These are phyloP conservation scores for Cebidichthys violaceus DNA, from an alignment of 2,113 vertebrate species.

Conservation along the genomic window DNA sequence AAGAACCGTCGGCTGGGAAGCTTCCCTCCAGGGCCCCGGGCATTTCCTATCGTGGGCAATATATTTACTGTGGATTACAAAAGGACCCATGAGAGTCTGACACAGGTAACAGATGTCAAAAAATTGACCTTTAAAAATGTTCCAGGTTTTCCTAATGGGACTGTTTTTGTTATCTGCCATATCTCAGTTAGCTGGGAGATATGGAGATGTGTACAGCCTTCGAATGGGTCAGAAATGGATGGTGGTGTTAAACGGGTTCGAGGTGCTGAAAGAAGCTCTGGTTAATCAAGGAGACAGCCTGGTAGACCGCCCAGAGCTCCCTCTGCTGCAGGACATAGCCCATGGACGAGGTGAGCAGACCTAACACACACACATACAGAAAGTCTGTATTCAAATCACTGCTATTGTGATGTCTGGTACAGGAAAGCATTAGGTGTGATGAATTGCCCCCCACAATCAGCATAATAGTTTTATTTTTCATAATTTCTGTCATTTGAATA, in stretches of 20 bases:
- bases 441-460: background rate
- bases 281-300: slow-evolving; percentile 65
- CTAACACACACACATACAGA: background rate
- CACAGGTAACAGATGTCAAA: slow-evolving; percentile 34
- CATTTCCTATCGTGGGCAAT: slow-evolving; percentile 65
- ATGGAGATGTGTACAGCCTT: slow-evolving; percentile 67
- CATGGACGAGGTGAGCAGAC: slow-evolving; percentile 28
- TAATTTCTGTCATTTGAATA: no score
- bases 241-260: slow-evolving; percentile 63
- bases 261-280: slow-evolving; percentile 65
- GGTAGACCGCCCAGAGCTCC: slow-evolving; percentile 43
- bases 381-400: background rate
- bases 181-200: slow-evolving; percentile 50
- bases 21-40: slow-evolving; percentile 69
- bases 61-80: slow-evolving; percentile 51
- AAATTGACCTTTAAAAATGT: background rate
- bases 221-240: slow-evolving; percentile 36
- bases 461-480: background rate
- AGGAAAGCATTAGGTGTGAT: background rate
- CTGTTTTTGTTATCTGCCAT: background rate
- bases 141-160: background rate
- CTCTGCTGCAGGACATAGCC: slow-evolving; percentile 5
- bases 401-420: background rate
- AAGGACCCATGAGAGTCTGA: slow-evolving; percentile 43
- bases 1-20: slow-evolving; percentile 38